phyloP scores from a whole-genome alignment of 1,140 invertebrate species.

The Ceratosolen fusciceps region DNA sequence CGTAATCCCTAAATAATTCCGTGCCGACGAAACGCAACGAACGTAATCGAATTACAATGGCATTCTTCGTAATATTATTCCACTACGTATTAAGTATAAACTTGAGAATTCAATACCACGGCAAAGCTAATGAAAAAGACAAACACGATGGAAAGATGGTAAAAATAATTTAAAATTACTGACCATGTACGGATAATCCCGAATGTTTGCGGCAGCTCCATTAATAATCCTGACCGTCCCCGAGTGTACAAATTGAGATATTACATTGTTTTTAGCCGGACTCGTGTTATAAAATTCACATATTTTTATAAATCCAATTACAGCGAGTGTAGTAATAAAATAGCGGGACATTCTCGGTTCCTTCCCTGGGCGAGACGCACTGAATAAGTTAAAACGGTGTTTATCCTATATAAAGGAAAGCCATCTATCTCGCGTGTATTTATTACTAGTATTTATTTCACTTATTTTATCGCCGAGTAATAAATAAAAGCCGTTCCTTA shows the following conservation, averaged over 20 bases:
- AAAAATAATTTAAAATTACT: neutral
- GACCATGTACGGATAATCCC: constrained; percentile 73
- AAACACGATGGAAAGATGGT: no score
- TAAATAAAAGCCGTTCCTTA: constrained; percentile 15
- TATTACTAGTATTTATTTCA: constrained; percentile 24
- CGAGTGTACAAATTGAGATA: neutral
- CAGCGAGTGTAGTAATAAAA: neutral
- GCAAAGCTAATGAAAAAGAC: no score
- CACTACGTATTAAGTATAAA: no score
- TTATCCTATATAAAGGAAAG: constrained; percentile 25
- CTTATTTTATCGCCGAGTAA: constrained; percentile 20
- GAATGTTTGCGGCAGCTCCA: constrained; percentile 69
- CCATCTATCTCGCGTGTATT: constrained; percentile 7
- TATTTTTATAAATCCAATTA: neutral
- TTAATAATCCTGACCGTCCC: constrained; percentile 69
- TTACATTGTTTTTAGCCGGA: neutral
- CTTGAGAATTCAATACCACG: no score
- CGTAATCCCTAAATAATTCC: no score
- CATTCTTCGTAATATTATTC: no score
- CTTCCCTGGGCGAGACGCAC: neutral
- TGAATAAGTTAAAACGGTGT: neutral
- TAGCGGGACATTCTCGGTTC: constrained; percentile 12
- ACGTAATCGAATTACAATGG: no score
- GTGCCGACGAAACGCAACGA: no score
- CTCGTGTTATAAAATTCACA: neutral